Evolutionary conservation across 1,140 invertebrate genomes (phyloP).

Genomic region (Epicauta chinensis): DNA sequence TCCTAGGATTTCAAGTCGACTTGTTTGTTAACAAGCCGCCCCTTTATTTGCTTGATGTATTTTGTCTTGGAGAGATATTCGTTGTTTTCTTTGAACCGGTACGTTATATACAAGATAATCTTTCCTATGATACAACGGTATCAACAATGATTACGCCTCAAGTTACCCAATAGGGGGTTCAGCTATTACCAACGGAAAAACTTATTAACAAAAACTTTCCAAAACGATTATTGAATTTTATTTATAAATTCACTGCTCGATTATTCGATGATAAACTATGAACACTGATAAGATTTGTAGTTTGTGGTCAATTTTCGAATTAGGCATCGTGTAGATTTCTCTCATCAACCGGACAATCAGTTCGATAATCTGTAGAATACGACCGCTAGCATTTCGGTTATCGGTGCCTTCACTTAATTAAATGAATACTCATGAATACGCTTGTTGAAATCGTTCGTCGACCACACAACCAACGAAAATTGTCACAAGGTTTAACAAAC

Average conservation of each 20-base stretch:
- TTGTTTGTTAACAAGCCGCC: too few species aligned
- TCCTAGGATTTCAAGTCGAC: slow-evolving; percentile 24
- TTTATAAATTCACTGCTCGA: too few species aligned
- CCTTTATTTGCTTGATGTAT: slow-evolving; percentile 8
- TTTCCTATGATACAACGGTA: slow-evolving; percentile 15
- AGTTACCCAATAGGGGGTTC: too few species aligned
- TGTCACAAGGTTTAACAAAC: slow-evolving; percentile 20
- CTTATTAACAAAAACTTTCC: too few species aligned
- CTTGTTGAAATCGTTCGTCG: slow-evolving; percentile 24
- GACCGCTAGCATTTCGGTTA: slow-evolving; percentile 15
- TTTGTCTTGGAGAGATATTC: slow-evolving; percentile 12
- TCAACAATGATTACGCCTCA: too few species aligned
- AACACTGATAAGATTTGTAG: too few species aligned
- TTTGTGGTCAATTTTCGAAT: too few species aligned
- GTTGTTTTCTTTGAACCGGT: slow-evolving; percentile 12
- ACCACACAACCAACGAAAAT: slow-evolving; percentile 17
- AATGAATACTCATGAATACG: slow-evolving; percentile 30
- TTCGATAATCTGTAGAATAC: slow-evolving; percentile 13
- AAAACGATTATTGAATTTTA: too few species aligned
- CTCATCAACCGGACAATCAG: slow-evolving; percentile 18
- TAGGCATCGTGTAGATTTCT: too few species aligned
- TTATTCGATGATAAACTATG: too few species aligned
- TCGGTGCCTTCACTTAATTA: slow-evolving; percentile 32
- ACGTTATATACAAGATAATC: slow-evolving; percentile 8
- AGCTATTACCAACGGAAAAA: too few species aligned